These are phyloP conservation scores for Benitochromis conjunctus DNA, from an alignment of 2,113 vertebrate species.

Conservation along the genomic window DNA sequence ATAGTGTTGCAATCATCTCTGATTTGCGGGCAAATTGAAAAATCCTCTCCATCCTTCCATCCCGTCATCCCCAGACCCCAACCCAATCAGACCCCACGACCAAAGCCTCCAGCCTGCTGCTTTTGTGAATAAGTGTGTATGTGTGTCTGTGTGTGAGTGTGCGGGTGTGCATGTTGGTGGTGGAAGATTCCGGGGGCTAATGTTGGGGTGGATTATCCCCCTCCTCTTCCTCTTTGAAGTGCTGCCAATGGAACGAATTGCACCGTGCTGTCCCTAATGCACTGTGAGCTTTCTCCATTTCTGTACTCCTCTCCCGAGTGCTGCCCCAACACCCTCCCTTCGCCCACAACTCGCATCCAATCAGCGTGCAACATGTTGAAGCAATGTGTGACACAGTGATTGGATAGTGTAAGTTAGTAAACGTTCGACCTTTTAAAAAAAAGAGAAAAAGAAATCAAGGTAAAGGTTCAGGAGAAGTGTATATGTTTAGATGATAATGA, in stretches of 20 bases:
- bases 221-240: constrained; percentile 64
- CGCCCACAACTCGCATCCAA: constrained; percentile 38
- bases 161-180: constrained; percentile 17
- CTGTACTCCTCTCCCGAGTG: constrained; percentile 29
- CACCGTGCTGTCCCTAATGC: constrained; percentile 59
- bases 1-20: constrained; percentile 51
- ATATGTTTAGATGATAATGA: background rate
- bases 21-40: constrained; percentile 65
- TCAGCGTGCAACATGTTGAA: constrained; percentile 4
- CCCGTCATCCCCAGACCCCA: constrained; percentile 45
- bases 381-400: constrained; percentile 28
- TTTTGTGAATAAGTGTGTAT: constrained; percentile 17
- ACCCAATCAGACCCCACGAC: constrained; percentile 44
- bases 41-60: constrained; percentile 44
- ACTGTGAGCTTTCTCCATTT: constrained; percentile 57
- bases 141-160: background rate
- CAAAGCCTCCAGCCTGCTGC: constrained; percentile 24
- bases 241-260: constrained; percentile 68
- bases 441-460: background rate
- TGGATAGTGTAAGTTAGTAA: constrained; percentile 6
- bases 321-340: background rate
- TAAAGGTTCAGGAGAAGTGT: background rate
- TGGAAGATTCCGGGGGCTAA: constrained; percentile 56
- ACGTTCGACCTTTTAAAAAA: background rate
- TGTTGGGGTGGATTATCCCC: constrained; percentile 58